Evolutionary conservation across 1,140 invertebrate species (phyloP).

Genomic region (Drosophila saltans): DNA sequence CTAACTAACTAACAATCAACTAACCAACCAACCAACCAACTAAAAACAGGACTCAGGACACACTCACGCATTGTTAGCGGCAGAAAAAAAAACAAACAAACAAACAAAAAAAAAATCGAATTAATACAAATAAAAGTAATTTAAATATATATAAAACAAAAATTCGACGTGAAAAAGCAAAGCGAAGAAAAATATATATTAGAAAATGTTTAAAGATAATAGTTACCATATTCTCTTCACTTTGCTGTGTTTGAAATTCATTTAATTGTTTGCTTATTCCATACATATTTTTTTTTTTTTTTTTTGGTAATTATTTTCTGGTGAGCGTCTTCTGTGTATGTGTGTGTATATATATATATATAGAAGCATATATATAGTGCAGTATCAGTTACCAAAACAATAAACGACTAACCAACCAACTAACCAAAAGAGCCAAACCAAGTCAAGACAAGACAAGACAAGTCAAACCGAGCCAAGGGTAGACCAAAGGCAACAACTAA

Average conservation of each 20-base stretch:
- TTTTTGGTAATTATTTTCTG: constrained; percentile 73
- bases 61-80: not conserved
- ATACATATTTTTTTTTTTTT: constrained; percentile 26
- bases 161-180: not conserved
- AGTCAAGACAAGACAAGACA: constrained; percentile 1
- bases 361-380: not conserved
- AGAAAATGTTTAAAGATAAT: not conserved
- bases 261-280: constrained; percentile 17
- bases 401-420: constrained; percentile 23
- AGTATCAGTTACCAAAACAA: constrained; percentile 8
- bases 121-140: not conserved
- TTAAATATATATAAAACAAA: not conserved
- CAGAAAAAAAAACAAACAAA: constrained; percentile 25
- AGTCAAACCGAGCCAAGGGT: not conserved
- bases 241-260: constrained; percentile 28
- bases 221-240: not conserved
- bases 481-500: constrained; percentile 13
- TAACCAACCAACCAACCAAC: not conserved
- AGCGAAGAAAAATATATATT: not conserved
- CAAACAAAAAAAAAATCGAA: not conserved
- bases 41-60: constrained; percentile 3
- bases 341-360: constrained; percentile 14
- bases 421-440: not conserved
- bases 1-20: not conserved
- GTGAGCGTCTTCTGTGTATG: constrained; percentile 63